A percentile compares a stretch with the other conserved stretches of the same genome.
Conservation (phyloP, 2,113 vertebrate genomes). For the Varanus salvator region DNA sequence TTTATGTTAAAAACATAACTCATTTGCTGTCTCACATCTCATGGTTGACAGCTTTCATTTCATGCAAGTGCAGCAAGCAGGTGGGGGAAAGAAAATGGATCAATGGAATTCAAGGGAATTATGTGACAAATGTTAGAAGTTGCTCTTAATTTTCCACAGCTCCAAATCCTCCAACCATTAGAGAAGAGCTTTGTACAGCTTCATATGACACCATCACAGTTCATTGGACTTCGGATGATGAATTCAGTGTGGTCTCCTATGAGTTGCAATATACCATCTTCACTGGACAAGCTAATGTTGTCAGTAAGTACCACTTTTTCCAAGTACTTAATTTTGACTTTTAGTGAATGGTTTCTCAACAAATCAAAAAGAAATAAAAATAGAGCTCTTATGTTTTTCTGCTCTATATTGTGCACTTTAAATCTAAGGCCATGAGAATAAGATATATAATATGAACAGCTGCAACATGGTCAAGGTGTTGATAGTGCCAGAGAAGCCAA, state of each 20-base stretch:
- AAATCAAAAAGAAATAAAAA: neutral
- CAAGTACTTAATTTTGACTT: neutral
- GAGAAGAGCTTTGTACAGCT: conserved; percentile 96
- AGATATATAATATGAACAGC: neutral
- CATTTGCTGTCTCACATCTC: neutral
- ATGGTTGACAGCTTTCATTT: neutral
- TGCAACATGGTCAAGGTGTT: too few species aligned
- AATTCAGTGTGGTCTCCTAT: conserved; percentile 96
- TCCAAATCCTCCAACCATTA: conserved; percentile 92
- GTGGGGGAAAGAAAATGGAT: neutral
- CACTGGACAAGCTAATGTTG: conserved; percentile 94
- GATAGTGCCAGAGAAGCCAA: too few species aligned
- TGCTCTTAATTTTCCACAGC: conserved; percentile 77
- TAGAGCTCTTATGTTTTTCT: neutral
- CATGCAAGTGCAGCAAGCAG: neutral
- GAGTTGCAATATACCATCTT: conserved; percentile 98
- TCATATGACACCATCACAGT: conserved; percentile 98
- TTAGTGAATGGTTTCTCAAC: neutral
- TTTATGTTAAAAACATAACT: neutral
- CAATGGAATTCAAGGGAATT: conserved; percentile 6
- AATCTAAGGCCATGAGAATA: neutral
- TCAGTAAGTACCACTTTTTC: conserved; percentile 87
- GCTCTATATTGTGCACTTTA: neutral
- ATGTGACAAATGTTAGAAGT: conserved; percentile 28
- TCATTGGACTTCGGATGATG: conserved; percentile 97